Percentiles rank a stretch among this genome's conserved stretches.
Conservation (phyloP, 1,140 invertebrate species). For the Drosophila pseudoobscura region DNA sequence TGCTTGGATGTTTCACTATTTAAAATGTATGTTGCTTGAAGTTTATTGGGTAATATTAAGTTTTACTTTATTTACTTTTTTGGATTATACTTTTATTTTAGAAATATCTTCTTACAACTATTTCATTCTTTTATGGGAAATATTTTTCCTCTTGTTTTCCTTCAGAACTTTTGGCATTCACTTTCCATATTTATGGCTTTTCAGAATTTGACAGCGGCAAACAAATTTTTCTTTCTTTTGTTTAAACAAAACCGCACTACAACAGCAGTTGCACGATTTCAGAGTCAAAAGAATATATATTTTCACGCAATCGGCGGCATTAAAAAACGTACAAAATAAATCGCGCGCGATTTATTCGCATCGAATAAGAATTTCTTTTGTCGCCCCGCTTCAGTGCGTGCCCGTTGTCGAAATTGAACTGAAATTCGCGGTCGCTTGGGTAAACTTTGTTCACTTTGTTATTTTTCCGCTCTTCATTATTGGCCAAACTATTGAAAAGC, state of each 20-base stretch:
- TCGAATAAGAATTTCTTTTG: conserved; percentile 9
- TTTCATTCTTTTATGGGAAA: no score
- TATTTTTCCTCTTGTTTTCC: no score
- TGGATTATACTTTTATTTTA: no score
- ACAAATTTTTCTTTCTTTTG: neutral
- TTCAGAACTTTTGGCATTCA: no score
- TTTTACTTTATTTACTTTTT: no score
- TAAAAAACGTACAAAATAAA: conserved; percentile 15
- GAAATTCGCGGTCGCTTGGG: conserved; percentile 50
- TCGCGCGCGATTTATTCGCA: conserved; percentile 4
- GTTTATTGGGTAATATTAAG: no score
- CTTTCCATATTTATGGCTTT: no score
- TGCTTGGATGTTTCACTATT: no score
- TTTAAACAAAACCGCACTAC: conserved; percentile 7
- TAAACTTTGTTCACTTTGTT: conserved; percentile 47
- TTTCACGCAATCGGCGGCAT: neutral
- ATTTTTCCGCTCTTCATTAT: conserved; percentile 51
- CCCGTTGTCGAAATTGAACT: conserved; percentile 38
- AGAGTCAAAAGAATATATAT: conserved; percentile 6
- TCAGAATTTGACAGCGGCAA: no score
- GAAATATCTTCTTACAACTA: conserved; percentile 8
- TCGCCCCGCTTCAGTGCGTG: conserved; percentile 13
- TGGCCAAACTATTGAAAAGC: conserved; percentile 64
- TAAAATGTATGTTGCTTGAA: no score
- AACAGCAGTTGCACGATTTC: neutral